Evolutionary conservation across 2,797 vertebrate species (phyloP), one percentile per base, ranked within the genome.

Genomic region (Anniella stebbinsi): DNA sequence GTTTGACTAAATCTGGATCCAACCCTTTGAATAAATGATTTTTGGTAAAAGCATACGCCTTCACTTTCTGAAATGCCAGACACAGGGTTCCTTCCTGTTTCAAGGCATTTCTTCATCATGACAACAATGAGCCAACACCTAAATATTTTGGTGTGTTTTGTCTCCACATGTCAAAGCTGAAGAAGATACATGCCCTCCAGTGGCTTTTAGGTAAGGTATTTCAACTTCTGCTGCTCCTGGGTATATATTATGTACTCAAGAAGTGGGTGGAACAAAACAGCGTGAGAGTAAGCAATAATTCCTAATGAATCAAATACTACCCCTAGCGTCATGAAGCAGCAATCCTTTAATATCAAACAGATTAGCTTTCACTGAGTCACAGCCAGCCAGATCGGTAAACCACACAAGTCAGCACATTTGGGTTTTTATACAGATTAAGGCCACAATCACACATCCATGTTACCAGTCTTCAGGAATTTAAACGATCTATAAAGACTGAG

Each of bases 91-190:
- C 86, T 57, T 89, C 36, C 0, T 83, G n/a, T 87, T 91, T 83
- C 93, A 92, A 93, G 89, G 93, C 94, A 87, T 87, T 95, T 91
- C 91, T 94, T 90, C 92, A 51, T 83, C 88, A 88, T 94, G 93
- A 96, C 92, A 95, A 92, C 93, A 87, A 57, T n/a, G 91, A 95
- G 94, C 89, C 95, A 95, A 96, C 91, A 87, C 95, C 96, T 95
- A 96, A 95, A 96, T 96, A 96, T 92, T 95, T 96, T n/a, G 80
- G 87, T 69, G 88, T 88, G 89, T 48, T 93, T 80, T 97, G 97
- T 92, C 95, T 96, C 91, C 94, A 96, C 97, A 95, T 76, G 97
- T 93, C 87, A 66, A 88, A 76, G 69, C 81, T 87, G 93, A 83
- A 93, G 92, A 87, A 92, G 93, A 96, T 86, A 93, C 38, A 84